A percentile compares a stretch with the other conserved stretches of the same genome.
These are phyloP conservation scores for Sarcophaga peregrina DNA, from an alignment of 1,140 invertebrate species.

Conservation along the genomic window DNA sequence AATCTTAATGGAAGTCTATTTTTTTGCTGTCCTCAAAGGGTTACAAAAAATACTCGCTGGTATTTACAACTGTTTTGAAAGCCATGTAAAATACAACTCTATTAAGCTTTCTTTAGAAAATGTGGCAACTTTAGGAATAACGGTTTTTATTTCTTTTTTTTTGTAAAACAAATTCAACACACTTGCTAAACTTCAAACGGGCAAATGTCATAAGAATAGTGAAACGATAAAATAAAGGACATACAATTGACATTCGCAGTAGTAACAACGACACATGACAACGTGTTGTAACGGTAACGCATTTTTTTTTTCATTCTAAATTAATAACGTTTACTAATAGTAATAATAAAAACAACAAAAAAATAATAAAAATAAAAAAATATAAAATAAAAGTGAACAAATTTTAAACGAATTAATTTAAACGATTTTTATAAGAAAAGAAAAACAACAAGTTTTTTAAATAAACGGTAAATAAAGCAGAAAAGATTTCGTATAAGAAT, in stretches of 20 bases:
- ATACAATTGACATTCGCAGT: constrained; percentile 47
- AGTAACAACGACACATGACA: constrained; percentile 45
- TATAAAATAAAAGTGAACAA: too few relatives aligned
- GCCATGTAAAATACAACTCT: not conserved
- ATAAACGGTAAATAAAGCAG: not conserved
- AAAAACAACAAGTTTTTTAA: not conserved
- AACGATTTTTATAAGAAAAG: not conserved
- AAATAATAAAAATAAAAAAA: constrained; percentile 24
- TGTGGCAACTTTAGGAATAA: not conserved
- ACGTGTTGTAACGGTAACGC: constrained; percentile 42
- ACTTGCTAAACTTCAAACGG: not conserved
- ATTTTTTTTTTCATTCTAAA: not conserved
- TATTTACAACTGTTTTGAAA: not conserved
- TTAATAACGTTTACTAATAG: constrained; percentile 11
- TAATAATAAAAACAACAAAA: constrained; percentile 24
- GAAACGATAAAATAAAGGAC: constrained; percentile 16
- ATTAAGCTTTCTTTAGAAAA: not conserved
- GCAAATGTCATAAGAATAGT: constrained; percentile 17
- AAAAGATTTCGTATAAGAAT: not conserved
- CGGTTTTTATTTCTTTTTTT: not conserved
- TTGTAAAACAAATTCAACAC: not conserved
- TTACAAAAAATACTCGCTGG: not conserved
- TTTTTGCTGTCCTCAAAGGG: not conserved
- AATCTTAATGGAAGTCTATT: too few relatives aligned
- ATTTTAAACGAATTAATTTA: not conserved